Evolutionary conservation across 1,140 invertebrate species (phyloP), one percentile per base, ranked within the genome.

Genomic region (Arion vulgaris): DNA sequence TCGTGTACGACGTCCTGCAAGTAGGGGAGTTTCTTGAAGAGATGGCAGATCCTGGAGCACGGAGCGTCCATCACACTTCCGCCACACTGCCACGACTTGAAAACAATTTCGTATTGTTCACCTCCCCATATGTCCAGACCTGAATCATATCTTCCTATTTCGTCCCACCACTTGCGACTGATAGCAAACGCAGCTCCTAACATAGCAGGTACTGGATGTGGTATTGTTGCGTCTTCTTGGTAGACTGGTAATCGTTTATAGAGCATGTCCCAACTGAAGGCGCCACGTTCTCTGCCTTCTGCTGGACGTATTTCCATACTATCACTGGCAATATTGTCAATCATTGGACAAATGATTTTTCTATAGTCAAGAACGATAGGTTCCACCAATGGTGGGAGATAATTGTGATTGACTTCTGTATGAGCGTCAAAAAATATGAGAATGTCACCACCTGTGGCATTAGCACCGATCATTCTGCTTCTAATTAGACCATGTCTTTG

Each of bases 31-130:
- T 32, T 95, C 72, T 98, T 94, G 90, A 99, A 99, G 26, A 99
- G 94, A 92, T 99, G 98, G 0, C 0, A 97, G 98, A 83, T 80
- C 19, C 72, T 49, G 17, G 85, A 85, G 51, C 85, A 85, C 23
- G 85, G 82, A 23, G 81, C 57, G 34, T 78, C 81, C 28, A 71
- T 28, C 0, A 72, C n/a, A 0, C 66, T 28, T 49, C 79, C 79
- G 11, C 79, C 79, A 68, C 79, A 80, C 66, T 39, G 13, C 79
- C 79, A 80, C 1, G 80, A 49, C 72, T 71, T 94, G 90, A 99
- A 98, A 23, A 96, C 97, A 94, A 99, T 96, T 93, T 99, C 98
- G n/a, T n/a, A n/a, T n/a, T n/a, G n/a, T n/a, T n/a, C n/a, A n/a
- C n/a, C n/a, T n/a, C n/a, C n/a, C n/a, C 94, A 95, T 15, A 95